Evolutionary conservation across 2,113 vertebrate species (phyloP), one percentile per base, ranked within the genome.

Genomic region (Colinus virginianus): DNA sequence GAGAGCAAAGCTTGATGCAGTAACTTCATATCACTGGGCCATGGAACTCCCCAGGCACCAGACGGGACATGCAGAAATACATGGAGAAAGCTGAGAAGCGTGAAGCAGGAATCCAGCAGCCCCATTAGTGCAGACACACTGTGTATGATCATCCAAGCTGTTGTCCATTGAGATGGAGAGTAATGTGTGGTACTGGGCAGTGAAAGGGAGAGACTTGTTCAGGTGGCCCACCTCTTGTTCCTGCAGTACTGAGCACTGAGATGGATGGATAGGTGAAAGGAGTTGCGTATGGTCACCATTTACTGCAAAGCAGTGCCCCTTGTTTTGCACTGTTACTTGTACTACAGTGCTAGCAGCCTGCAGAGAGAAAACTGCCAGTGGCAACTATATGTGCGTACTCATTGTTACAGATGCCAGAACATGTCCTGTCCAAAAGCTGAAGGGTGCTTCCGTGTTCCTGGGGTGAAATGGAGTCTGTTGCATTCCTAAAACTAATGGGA

Each of bases 351-450:
- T 80, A 48, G 15, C 36, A 61, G 28, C 45, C 64, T 84, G 48
- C 28, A 38, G 53, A 55, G n/a, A 85, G 64, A 69, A 45, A 92
- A 72, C 75, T 92, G 49, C 78, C 76, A 75, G 5, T 90, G 74
- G 84, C 87, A 95, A 72, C 82, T 62, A 11, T 82, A 61, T 53
- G 45, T n/a, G 42, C 3, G 1, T 58, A 32, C 22, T 63, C 84
- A 21, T 56, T 56, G 20, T 62, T 79, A 84, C 88, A 93, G 76
- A 75, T 56, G 45, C 66, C 75, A 38, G 40, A 75, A 86, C 9
- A 1, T 69, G 61, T 68, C 42, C 69, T 92, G n/a, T 68, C 30
- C 48, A 68, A 48, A 58, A 11, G 58, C 68, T 72, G 48, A 72
- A 45, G 25, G 18, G 49, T 66, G n/a, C 49, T 63, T 53, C 48